Base-by-base conservation (phyloP, 2,797 vertebrate species). In the Sebastes trivittatus region DNA sequence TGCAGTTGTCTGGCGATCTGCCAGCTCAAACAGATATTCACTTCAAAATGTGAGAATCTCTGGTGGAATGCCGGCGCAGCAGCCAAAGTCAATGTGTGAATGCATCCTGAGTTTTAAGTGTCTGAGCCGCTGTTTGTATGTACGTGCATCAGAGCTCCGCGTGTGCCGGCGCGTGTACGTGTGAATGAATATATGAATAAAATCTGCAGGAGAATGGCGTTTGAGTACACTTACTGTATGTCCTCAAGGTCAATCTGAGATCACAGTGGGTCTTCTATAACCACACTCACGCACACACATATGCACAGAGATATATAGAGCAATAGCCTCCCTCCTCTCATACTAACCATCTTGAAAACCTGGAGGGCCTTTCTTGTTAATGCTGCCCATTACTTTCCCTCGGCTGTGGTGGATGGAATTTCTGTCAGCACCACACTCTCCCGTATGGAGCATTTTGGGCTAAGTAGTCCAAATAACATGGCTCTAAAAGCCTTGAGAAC, bases 401-500 rank as follows among this genome's bases (percentile, higher is more conserved):
- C 18, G 7, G 62, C 85, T 79, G 60, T 14, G 13, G 66, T 84
- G 77, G 87, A 90, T 85, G 79, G 75, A 86, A 81, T 85, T 85
- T 87, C 86, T 89, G 85, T 88, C 83, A 54, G 56, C 81, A 72
- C 68, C 75, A 34, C 80, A 54, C 80, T 87, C 79, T 87, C 54
- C 71, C 1, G 1, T 68, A 71, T 77, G 85, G 66, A 80, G 78
- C 86, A 87, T 92, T 94, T 92, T 84, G 79, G 83, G 77, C 87
- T 90, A 92, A 95, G 92, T 94, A 94, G 86, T 91, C 83, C 82
- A 89, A 93, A 92, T 93, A 91, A 80, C 88, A 85, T 49, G 78
- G 61, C 89, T 89, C 80, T 93, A 81, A 93, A 92, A 94, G 92
- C 92, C 81, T 91, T 83, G 81, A 87, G 87, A 88, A 86, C 59